These are phyloP conservation scores for Conistra vaccinii DNA, from an alignment of 2,888 invertebrate genomes.

Conservation along the genomic window DNA sequence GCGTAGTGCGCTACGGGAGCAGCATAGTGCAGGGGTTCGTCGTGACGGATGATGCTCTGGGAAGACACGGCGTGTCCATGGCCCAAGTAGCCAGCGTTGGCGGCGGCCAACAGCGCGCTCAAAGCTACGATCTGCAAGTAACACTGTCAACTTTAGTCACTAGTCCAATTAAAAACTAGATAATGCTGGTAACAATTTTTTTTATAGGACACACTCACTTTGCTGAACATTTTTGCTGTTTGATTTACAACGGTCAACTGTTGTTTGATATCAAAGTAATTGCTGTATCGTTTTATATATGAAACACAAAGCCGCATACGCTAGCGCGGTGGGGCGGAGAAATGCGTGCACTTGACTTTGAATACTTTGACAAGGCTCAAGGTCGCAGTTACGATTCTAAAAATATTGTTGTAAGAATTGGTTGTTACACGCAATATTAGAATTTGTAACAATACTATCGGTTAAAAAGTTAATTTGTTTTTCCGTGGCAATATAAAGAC, in stretches of 20 bases:
- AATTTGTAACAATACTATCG: background rate
- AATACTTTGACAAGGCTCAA: constrained; percentile 31
- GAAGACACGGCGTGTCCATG: constrained; percentile 78
- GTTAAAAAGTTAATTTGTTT: background rate
- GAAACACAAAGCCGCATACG: constrained; percentile 6
- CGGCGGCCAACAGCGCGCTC: constrained; percentile 83
- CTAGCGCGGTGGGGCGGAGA: constrained; percentile 64
- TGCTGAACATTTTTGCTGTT: constrained; percentile 81
- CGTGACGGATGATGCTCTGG: constrained; percentile 81
- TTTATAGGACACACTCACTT: constrained; percentile 71
- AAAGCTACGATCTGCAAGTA: constrained; percentile 83
- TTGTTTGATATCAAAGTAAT: constrained; percentile 76
- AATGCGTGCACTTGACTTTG: constrained; percentile 55
- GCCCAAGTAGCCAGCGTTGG: constrained; percentile 78
- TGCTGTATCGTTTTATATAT: constrained; percentile 69
- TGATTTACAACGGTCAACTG: constrained; percentile 71
- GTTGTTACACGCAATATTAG: background rate
- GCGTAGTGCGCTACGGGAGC: constrained; percentile 64
- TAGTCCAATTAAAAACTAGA: background rate
- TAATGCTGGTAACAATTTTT: background rate
- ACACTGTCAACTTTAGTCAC: background rate
- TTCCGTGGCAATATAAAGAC: background rate
- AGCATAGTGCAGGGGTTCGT: constrained; percentile 73
- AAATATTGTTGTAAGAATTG: background rate
- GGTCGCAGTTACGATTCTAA: constrained; percentile 8